phyloP scores from a whole-genome alignment of 1,140 invertebrate genomes.

The Eueides isabella region DNA sequence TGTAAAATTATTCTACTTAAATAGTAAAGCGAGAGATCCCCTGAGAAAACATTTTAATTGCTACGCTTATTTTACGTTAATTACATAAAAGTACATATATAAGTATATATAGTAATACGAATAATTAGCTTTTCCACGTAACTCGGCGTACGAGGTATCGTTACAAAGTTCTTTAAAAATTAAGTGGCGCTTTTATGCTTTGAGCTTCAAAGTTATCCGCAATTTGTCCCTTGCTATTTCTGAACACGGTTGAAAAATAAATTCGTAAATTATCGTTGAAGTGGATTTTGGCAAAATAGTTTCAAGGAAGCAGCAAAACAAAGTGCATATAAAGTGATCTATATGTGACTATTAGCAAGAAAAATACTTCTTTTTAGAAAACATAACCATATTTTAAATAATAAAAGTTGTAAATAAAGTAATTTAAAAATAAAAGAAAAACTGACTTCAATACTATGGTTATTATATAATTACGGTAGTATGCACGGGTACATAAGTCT shows the following conservation, averaged over 20 bases:
- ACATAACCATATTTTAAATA: too few species aligned
- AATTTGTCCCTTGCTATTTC: conserved; percentile 9
- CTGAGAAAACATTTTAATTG: conserved; percentile 16
- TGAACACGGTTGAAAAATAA: conserved; percentile 1
- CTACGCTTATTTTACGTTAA: conserved; percentile 7
- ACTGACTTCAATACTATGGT: too few species aligned
- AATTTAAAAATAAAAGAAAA: too few species aligned
- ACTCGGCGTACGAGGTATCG: conserved; percentile 6
- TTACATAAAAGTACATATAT: background rate
- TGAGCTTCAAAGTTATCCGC: conserved; percentile 7
- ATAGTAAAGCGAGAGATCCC: background rate
- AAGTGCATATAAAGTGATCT: too few species aligned
- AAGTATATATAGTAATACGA: background rate
- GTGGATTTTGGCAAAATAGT: background rate
- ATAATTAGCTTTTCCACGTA: conserved; percentile 13
- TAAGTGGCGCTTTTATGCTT: conserved; percentile 1
- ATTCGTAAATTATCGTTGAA: background rate
- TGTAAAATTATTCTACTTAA: conserved; percentile 13
- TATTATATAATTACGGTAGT: too few species aligned
- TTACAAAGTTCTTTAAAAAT: conserved; percentile 9
- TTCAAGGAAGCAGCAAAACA: background rate
- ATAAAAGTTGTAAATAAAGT: too few species aligned
- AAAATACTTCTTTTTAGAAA: too few species aligned
- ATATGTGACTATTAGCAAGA: too few species aligned
- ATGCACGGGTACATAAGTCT: too few species aligned